Conservation (phyloP, 2,888 invertebrate species). For the Toxonevra muliebris region DNA sequence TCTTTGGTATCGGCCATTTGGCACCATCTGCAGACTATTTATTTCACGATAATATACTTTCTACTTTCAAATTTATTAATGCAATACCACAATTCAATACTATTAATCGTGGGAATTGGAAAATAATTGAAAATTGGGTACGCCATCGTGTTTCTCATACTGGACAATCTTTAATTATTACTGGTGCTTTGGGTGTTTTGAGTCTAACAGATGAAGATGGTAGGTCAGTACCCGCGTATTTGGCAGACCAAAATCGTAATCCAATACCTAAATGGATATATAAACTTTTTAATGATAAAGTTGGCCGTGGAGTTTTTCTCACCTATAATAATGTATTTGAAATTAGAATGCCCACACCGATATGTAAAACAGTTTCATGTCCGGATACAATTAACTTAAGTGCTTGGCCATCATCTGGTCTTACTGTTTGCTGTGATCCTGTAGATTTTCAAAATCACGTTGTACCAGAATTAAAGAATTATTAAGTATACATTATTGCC, state of each 20-base stretch:
- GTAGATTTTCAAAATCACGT: not conserved
- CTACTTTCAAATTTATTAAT: slow-evolving; percentile 67
- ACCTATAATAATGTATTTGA: slow-evolving; percentile 37
- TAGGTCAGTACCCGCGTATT: slow-evolving; percentile 15
- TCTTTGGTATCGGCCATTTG: slow-evolving; percentile 65
- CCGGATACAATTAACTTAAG: not conserved
- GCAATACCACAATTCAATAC: slow-evolving; percentile 67
- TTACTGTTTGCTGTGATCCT: slow-evolving; percentile 2
- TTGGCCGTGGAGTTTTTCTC: slow-evolving; percentile 28
- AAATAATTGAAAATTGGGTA: slow-evolving; percentile 63
- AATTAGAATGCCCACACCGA: slow-evolving; percentile 15
- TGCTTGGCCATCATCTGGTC: not conserved
- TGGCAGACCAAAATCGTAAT: slow-evolving; percentile 21
- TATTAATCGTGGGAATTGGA: slow-evolving; percentile 70
- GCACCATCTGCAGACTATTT: slow-evolving; percentile 65
- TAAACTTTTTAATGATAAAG: slow-evolving; percentile 33
- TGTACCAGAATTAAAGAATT: too few relatives aligned
- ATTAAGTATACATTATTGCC: too few relatives aligned
- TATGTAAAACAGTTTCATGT: not conserved
- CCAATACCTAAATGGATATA: slow-evolving; percentile 38
- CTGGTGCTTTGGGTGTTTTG: slow-evolving; percentile 31
- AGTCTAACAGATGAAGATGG: slow-evolving; percentile 21
- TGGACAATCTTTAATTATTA: slow-evolving; percentile 24
- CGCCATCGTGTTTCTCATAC: slow-evolving; percentile 51
- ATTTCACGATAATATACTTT: slow-evolving; percentile 62